These are phyloP conservation scores for Heliconius eleuchia DNA, from an alignment of 1,140 invertebrate species.

Conservation along the genomic window DNA sequence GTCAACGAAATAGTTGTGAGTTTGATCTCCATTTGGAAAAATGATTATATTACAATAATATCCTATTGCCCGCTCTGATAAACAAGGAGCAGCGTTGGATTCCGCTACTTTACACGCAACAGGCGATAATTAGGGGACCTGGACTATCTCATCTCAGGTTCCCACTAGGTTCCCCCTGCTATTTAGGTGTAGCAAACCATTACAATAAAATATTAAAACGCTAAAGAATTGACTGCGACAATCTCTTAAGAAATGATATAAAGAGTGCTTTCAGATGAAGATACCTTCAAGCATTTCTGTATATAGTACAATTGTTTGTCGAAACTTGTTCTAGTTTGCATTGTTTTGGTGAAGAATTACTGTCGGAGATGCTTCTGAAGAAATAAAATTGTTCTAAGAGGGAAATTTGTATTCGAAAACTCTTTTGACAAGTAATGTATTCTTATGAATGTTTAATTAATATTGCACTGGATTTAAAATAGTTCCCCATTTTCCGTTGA, in stretches of 20 bases:
- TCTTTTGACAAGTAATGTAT: neutral
- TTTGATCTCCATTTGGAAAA: too few relatives aligned
- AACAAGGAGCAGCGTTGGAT: too few relatives aligned
- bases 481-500: neutral
- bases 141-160: too few relatives aligned
- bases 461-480: neutral
- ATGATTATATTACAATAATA: too few relatives aligned
- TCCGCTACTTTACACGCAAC: too few relatives aligned
- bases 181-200: neutral
- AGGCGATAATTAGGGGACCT: too few relatives aligned
- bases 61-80: too few relatives aligned
- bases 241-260: neutral
- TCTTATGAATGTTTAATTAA: neutral
- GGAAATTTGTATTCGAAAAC: neutral
- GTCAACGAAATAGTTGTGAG: too few relatives aligned
- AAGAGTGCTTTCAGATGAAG: neutral
- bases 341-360: neutral
- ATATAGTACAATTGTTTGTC: neutral
- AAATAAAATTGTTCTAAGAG: neutral
- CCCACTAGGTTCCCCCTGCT: neutral
- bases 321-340: neutral
- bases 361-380: neutral
- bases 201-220: neutral
- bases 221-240: neutral
- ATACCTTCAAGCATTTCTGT: conserved; percentile 2